Evolutionary conservation across 2,888 invertebrate species (phyloP).

Genomic region (Trachelus troglodyta): DNA sequence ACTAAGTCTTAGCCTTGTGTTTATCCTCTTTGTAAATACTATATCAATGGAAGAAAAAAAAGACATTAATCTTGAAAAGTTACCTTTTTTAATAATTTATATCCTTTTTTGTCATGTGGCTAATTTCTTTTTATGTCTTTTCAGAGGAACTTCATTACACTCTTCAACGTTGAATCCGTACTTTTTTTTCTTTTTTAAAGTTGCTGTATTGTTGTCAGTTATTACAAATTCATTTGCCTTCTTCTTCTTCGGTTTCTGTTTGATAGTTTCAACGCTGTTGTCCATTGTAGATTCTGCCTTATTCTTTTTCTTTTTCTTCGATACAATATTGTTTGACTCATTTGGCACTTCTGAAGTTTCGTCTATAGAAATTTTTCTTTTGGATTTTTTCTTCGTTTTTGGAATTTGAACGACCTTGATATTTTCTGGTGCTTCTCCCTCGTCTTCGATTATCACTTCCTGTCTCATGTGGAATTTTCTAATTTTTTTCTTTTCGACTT

Average conservation of each 20-base stretch:
- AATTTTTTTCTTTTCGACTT: constrained; percentile 18
- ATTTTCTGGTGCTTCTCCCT: constrained; percentile 19
- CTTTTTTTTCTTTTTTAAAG: constrained; percentile 1
- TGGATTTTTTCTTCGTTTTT: background rate
- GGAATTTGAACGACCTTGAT: background rate
- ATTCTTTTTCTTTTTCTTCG: constrained; percentile 30
- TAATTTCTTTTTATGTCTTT: constrained; percentile 15
- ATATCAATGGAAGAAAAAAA: constrained; percentile 28
- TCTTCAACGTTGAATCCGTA: constrained; percentile 21
- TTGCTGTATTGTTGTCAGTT: background rate
- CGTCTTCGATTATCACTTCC: constrained; percentile 48
- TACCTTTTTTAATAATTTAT: constrained; percentile 3
- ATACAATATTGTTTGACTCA: background rate
- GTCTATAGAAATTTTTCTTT: background rate
- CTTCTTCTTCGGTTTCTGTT: constrained; percentile 31
- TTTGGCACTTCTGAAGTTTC: background rate
- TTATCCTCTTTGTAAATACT: constrained; percentile 47
- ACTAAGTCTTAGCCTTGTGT: background rate
- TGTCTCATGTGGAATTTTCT: constrained; percentile 40
- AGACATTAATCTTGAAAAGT: constrained; percentile 28
- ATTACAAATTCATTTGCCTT: constrained; percentile 10
- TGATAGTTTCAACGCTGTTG: constrained; percentile 11
- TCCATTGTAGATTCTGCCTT: constrained; percentile 18
- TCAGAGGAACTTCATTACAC: constrained; percentile 14
- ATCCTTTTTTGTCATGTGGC: background rate